These are phyloP conservation scores for Laticauda laticaudata DNA, from an alignment of 2,113 vertebrate genomes.

Conservation along the genomic window DNA sequence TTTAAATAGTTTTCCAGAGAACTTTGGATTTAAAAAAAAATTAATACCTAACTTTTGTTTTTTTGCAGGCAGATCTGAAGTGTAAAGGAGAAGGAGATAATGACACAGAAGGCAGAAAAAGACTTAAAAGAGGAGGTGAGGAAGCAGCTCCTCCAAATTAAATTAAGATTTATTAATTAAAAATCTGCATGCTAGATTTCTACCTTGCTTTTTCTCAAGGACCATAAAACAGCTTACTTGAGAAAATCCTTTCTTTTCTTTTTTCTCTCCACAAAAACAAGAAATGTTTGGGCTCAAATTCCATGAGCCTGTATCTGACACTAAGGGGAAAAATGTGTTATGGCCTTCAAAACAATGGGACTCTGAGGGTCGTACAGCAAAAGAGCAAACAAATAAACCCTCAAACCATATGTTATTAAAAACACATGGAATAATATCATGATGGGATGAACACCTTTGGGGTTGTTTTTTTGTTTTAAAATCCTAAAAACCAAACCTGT, in stretches of 20 bases:
- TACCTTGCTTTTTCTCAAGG: background rate
- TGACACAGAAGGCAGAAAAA: background rate
- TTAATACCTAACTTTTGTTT: background rate
- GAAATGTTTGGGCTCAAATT: background rate
- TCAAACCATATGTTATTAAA: background rate
- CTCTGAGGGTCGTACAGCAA: background rate
- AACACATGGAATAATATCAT: background rate
- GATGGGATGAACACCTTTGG: background rate
- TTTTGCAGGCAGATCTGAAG: background rate
- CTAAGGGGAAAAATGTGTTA: background rate
- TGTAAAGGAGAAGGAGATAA: constrained; percentile 9
- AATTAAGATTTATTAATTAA: background rate
- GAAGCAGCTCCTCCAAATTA: background rate
- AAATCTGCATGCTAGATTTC: background rate
- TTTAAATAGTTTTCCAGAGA: background rate
- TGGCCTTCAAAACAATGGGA: background rate
- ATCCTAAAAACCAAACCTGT: background rate
- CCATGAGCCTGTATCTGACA: background rate
- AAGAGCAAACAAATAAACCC: background rate
- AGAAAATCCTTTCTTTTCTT: background rate
- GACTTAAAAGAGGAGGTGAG: constrained; percentile 4
- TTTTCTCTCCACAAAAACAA: background rate
- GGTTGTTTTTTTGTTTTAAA: background rate
- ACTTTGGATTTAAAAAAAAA: background rate
- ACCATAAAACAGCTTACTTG: background rate